Evolutionary conservation across 2,113 vertebrate genomes (phyloP), one percentile per base, ranked within the genome.

Genomic region (Forbesichthys papilliferus): DNA sequence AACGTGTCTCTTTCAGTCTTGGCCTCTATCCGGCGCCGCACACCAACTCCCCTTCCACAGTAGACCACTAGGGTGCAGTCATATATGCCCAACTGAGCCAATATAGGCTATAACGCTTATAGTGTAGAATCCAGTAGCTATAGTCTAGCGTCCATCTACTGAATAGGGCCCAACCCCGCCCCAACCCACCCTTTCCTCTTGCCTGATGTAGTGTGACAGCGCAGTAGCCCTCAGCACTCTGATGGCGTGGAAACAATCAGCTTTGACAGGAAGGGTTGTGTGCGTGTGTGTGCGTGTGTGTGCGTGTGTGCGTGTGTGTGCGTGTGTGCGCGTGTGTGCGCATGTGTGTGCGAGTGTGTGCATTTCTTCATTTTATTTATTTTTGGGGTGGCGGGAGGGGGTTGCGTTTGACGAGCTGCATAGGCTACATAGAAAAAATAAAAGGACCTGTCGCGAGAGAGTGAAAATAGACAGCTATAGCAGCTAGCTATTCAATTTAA

Each of bases 201-300:
- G 85, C 82, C 85, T 92, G 91, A 92, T 93, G 90, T 80, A 85
- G 84, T 90, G 90, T 93, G 91, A 92, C 91, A 93, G 88, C 89
- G 84, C 78, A 78, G 71, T 87, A 69, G 90, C 93, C 91, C 63
- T 75, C 85, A 91, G 93, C 90, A 75, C 86, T 92, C 86, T 86
- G 88, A 82, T 92, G 88, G 90, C 78, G 87, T 92, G 91, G 91
- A 93, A 93, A 92, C 89, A 92, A 93, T 92, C 91, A 87, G 84
- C 90, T 89, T 78, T 92, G 93, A 93, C 92, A 93, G 90, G 81
- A 87, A 86, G 85, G 87, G 89, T 88, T 87, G 48, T 33, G 46
- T n/a, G 34, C 58, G 27, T 20, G 60, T 18, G 33, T 27, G 16
- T 12, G 56, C 1, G 56, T 27, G 54, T 18, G 53, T 16, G 53